Conservation (phyloP, 2,797 vertebrate species). For the Enteromius fasciolatus region DNA sequence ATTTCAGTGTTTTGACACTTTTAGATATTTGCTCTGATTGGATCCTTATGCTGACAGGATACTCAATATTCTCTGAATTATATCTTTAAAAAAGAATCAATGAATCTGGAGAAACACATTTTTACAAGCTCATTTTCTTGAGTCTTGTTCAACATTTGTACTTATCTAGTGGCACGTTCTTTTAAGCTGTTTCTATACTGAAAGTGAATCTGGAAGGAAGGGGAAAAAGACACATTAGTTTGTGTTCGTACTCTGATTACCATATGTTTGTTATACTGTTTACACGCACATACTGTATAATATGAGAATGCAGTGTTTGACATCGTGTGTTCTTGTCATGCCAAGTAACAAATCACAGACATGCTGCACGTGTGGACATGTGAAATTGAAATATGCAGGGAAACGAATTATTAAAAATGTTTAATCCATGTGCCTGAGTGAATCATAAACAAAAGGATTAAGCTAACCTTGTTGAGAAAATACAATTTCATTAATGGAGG, state of each 20-base stretch:
- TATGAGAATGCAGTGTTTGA: background rate
- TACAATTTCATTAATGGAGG: constrained; percentile 69
- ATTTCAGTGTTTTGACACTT: constrained; percentile 1
- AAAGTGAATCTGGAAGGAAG: background rate
- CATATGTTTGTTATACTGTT: background rate
- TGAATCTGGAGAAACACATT: background rate
- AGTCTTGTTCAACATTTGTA: background rate
- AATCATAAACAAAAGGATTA: constrained; percentile 63
- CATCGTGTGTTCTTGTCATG: background rate
- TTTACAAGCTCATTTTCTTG: background rate
- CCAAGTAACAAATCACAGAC: background rate
- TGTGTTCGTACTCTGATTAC: background rate
- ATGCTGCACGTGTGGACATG: background rate
- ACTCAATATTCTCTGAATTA: background rate
- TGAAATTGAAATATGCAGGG: constrained; percentile 56
- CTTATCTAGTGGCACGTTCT: background rate
- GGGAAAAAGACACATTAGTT: background rate
- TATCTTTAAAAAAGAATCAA: background rate
- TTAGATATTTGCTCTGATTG: constrained; percentile 3
- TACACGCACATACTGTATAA: background rate
- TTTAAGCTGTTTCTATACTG: background rate
- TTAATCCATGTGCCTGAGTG: constrained; percentile 60
- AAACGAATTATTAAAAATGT: constrained; percentile 56
- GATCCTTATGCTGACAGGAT: background rate
- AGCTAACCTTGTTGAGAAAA: constrained; percentile 57